Conservation (phyloP, 2,113 vertebrate species). For the Ictidomys tridecemlineatus region DNA sequence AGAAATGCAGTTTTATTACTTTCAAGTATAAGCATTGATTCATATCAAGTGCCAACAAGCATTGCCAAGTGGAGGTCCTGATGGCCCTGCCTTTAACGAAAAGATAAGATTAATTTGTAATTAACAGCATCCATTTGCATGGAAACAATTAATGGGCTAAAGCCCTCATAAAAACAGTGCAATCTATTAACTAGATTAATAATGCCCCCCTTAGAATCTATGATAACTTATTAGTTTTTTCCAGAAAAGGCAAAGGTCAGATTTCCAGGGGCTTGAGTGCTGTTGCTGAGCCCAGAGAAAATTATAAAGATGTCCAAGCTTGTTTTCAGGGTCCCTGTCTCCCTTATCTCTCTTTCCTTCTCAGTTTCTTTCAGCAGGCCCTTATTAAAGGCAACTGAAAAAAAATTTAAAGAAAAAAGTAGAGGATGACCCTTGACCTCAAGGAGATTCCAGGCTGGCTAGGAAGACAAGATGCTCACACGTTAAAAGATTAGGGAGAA, state of each 20-base stretch:
- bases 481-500: not conserved
- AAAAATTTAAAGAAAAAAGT: slow-evolving; percentile 38
- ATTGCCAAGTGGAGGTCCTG: slow-evolving; percentile 83
- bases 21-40: slow-evolving; percentile 83
- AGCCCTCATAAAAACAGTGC: slow-evolving; percentile 83
- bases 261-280: slow-evolving; percentile 62
- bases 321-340: slow-evolving; percentile 30
- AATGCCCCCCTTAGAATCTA: slow-evolving; percentile 75
- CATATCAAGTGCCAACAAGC: slow-evolving; percentile 83
- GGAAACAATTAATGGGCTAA: slow-evolving; percentile 85
- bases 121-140: slow-evolving; percentile 83
- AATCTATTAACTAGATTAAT: slow-evolving; percentile 85
- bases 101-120: slow-evolving; percentile 86
- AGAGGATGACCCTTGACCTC: slow-evolving; percentile 37
- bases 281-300: slow-evolving; percentile 66
- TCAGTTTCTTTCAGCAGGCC: not conserved
- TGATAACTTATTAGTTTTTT: slow-evolving; percentile 81
- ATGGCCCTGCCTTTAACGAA: slow-evolving; percentile 82
- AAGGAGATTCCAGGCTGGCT: not conserved
- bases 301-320: slow-evolving; percentile 65
- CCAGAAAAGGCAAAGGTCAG: slow-evolving; percentile 81
- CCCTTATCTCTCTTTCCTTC: slow-evolving; percentile 45
- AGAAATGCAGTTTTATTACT: slow-evolving; percentile 85
- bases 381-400: slow-evolving; percentile 29
- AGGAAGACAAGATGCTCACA: not conserved